A percentile compares a stretch with the other conserved stretches of the same genome.
Evolutionary conservation across 1,140 invertebrate genomes (phyloP).

Genomic region (Drosophila ohnishii): DNA sequence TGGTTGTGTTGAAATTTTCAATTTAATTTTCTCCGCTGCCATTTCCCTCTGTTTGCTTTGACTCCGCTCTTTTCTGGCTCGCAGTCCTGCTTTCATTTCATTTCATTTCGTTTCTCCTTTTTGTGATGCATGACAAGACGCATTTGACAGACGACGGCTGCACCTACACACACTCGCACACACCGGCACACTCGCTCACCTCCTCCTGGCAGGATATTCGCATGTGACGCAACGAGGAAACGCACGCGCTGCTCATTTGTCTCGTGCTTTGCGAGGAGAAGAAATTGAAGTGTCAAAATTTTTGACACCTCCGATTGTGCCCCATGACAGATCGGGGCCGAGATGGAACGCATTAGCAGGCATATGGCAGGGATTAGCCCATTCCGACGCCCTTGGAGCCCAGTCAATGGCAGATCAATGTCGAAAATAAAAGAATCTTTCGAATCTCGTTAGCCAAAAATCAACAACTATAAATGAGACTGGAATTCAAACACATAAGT

Average conservation of each 20-base stretch:
- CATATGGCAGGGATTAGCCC: conserved; percentile 44
- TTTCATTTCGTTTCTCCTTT: conserved; percentile 26
- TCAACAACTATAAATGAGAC: not conserved
- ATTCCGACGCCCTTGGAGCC: conserved; percentile 12
- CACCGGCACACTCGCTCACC: conserved; percentile 1
- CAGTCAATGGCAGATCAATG: conserved; percentile 20
- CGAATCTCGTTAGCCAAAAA: conserved; percentile 8
- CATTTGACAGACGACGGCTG: conserved; percentile 68
- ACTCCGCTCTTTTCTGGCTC: conserved; percentile 50
- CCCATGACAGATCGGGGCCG: conserved; percentile 70
- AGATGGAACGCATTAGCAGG: conserved; percentile 58
- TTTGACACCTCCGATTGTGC: conserved; percentile 75
- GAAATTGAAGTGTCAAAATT: conserved; percentile 80
- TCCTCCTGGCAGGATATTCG: conserved; percentile 27
- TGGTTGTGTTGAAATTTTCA: conserved; percentile 72
- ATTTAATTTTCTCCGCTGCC: conserved; percentile 75
- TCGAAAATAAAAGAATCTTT: not conserved
- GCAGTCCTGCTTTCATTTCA: conserved; percentile 32
- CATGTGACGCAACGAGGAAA: conserved; percentile 50
- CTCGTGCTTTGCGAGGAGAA: conserved; percentile 43
- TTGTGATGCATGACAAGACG: conserved; percentile 77
- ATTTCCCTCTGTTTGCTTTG: conserved; percentile 77
- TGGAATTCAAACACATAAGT: not conserved
- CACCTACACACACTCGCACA: conserved; percentile 60
- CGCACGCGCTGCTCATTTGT: conserved; percentile 72